These are phyloP conservation scores for Linnaemya vulpina DNA, from an alignment of 2,888 invertebrate species.

Conservation along the genomic window DNA sequence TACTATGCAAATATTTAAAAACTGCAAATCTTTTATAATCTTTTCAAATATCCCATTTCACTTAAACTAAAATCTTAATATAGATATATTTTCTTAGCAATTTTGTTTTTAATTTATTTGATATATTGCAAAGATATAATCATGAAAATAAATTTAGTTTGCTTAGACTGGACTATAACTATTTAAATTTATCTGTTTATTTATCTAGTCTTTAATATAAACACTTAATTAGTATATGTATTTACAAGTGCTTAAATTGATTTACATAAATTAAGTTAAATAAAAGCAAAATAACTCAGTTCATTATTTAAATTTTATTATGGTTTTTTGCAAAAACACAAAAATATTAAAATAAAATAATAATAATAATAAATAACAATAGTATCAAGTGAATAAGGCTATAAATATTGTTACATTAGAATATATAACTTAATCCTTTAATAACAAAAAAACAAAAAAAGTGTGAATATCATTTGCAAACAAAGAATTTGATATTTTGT, in stretches of 20 bases:
- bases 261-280: slow-evolving; percentile 31
- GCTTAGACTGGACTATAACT: slow-evolving; percentile 7
- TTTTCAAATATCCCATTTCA: background rate
- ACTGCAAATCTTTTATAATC: background rate
- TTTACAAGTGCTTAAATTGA: slow-evolving; percentile 26
- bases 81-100: slow-evolving; percentile 3
- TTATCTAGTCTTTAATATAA: slow-evolving; percentile 59
- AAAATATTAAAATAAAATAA: no score
- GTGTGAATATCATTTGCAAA: no score
- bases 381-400: no score
- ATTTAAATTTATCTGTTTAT: slow-evolving; percentile 39
- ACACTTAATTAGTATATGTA: slow-evolving; percentile 53
- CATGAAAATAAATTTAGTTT: slow-evolving; percentile 34
- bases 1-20: background rate
- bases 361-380: no score
- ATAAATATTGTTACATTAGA: no score
- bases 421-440: no score
- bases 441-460: no score
- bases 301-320: background rate
- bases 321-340: background rate
- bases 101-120: slow-evolving; percentile 20
- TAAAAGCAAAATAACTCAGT: slow-evolving; percentile 5
- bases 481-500: no score
- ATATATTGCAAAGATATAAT: slow-evolving; percentile 7
- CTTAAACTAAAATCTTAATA: background rate